Conservation (phyloP, 2,797 vertebrate genomes). For the Darevskia nairensis region DNA sequence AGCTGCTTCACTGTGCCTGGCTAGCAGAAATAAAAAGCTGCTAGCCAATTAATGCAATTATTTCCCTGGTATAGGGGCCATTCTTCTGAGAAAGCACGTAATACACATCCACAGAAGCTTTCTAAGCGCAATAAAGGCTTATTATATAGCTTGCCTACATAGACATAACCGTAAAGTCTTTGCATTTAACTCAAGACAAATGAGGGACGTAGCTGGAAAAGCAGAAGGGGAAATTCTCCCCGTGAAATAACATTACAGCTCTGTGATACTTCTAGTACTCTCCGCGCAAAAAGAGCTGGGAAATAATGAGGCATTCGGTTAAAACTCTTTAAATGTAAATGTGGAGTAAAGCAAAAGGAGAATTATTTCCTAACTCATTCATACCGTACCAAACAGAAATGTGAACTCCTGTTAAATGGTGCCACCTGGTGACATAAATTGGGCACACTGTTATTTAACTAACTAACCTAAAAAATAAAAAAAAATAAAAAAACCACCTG, state of each 20-base stretch:
- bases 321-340: slow-evolving; percentile 8
- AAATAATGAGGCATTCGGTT: slow-evolving; percentile 15
- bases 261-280: slow-evolving; percentile 3
- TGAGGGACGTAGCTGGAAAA: not conserved
- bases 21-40: not conserved
- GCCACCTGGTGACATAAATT: slow-evolving; percentile 81
- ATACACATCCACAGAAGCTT: not conserved
- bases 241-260: slow-evolving; percentile 3
- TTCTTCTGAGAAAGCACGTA: slow-evolving; percentile 12
- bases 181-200: not conserved
- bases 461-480: not conserved
- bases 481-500: not conserved
- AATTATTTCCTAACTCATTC: slow-evolving; percentile 43
- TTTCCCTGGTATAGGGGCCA: not conserved
- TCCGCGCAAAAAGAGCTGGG: not conserved
- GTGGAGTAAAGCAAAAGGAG: slow-evolving; percentile 53
- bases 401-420: slow-evolving; percentile 78
- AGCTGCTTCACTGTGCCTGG: not conserved
- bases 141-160: not conserved
- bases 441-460: slow-evolving; percentile 35
- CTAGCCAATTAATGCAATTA: not conserved
- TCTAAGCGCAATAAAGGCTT: not conserved
- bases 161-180: not conserved
- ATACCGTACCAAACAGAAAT: slow-evolving; percentile 35
- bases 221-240: slow-evolving; percentile 5